Evolutionary conservation across 64 coral and sea anemone species (phyloP).

Genomic region (Montipora efflorescens): DNA sequence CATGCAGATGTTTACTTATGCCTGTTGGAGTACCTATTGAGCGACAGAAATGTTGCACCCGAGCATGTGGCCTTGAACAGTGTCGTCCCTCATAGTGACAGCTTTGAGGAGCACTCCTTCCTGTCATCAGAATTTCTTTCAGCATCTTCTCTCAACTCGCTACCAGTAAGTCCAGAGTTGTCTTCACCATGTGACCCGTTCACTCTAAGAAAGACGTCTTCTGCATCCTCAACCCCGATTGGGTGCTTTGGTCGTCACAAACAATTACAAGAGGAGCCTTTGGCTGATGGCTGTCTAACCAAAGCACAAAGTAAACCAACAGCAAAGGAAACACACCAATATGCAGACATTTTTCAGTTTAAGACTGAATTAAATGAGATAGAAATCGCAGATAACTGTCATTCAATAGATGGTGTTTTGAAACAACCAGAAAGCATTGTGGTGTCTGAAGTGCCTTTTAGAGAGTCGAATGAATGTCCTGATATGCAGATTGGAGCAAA

Average conservation of each 20-base stretch:
- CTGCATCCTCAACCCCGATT: not conserved
- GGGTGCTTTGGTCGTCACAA: not conserved
- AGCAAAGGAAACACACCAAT: not conserved
- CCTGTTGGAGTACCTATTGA: not conserved
- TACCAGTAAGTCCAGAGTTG: not conserved
- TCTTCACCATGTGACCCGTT: not conserved
- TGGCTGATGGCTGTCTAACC: not conserved
- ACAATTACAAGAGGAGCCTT: not conserved
- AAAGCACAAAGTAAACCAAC: not conserved
- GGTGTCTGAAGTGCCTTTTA: not conserved
- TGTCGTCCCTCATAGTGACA: not conserved
- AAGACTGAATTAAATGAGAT: not conserved
- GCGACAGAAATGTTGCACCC: not conserved
- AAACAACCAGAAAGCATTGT: not conserved
- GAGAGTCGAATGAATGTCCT: not conserved
- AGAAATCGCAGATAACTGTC: not conserved
- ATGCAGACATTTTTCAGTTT: not conserved
- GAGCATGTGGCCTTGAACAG: not conserved
- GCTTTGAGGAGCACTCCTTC: not conserved
- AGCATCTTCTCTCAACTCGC: not conserved
- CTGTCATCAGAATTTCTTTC: not conserved
- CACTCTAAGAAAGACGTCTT: not conserved
- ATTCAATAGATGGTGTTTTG: not conserved
- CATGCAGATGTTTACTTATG: too few species aligned
- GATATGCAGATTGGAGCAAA: not conserved